A percentile compares a stretch with the other conserved stretches of the same genome.
Evolutionary conservation across 2,797 vertebrate genomes (phyloP).

Genomic region (Oreonectes daqikongensis): DNA sequence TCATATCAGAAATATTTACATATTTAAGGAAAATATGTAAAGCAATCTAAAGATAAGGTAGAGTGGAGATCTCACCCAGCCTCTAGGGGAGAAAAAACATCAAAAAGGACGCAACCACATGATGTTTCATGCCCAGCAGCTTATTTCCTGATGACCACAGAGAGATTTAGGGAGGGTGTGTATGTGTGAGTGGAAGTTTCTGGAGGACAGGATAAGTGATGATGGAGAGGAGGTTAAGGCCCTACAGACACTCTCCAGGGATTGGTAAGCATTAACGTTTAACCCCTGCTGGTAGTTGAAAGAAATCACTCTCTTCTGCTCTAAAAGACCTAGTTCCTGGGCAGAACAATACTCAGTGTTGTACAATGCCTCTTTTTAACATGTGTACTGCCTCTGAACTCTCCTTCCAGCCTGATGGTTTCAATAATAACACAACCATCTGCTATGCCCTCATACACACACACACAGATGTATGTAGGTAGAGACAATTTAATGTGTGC

Average conservation of each 20-base stretch:
- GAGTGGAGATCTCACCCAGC: slow-evolving; percentile 31
- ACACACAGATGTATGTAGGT: slow-evolving; percentile 22
- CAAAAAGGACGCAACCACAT: neutral
- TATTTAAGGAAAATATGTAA: slow-evolving; percentile 5
- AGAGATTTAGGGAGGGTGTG: slow-evolving; percentile 15
- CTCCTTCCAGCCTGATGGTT: slow-evolving; percentile 39
- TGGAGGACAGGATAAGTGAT: slow-evolving; percentile 24
- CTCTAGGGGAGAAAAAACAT: slow-evolving; percentile 20
- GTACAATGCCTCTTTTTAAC: slow-evolving; percentile 6
- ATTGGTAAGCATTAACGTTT: too few species aligned
- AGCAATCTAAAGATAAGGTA: neutral
- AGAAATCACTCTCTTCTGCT: too few species aligned
- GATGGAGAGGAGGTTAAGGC: slow-evolving; percentile 4
- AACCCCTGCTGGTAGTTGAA: too few species aligned
- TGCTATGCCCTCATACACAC: slow-evolving; percentile 39
- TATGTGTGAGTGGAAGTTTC: slow-evolving; percentile 25
- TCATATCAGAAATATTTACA: neutral
- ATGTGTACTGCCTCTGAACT: slow-evolving; percentile 18
- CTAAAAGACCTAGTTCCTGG: too few species aligned
- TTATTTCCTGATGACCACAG: slow-evolving; percentile 35
- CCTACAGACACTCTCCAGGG: slow-evolving; percentile 11
- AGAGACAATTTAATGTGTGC: slow-evolving; percentile 44
- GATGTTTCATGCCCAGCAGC: slow-evolving; percentile 14
- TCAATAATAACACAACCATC: slow-evolving; percentile 46
- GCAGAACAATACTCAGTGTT: neutral